Conservation (phyloP, 2,888 invertebrate species). For the Chrysina gloriosa region DNA sequence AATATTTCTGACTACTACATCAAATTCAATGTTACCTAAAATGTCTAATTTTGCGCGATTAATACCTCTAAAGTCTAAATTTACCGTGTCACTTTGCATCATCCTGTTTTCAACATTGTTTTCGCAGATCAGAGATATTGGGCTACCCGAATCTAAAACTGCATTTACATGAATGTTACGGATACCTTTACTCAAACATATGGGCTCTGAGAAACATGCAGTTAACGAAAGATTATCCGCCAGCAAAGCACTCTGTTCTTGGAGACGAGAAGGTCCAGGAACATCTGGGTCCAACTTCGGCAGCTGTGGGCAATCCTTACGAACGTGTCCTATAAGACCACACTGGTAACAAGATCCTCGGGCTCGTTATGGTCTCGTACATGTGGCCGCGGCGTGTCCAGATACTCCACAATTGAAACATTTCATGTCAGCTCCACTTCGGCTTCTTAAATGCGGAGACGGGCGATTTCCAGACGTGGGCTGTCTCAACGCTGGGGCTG, state of each 20-base stretch:
- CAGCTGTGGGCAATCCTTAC: not conserved
- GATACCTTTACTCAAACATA: not conserved
- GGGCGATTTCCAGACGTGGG: not conserved
- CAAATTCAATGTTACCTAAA: not conserved
- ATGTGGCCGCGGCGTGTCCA: not conserved
- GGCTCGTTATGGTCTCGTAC: not conserved
- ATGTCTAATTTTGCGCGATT: not conserved
- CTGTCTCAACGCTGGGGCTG: not conserved
- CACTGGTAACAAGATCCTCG: not conserved
- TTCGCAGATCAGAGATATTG: not conserved
- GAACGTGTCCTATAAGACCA: not conserved
- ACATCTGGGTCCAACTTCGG: not conserved
- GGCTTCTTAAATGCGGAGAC: not conserved
- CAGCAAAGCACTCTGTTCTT: not conserved
- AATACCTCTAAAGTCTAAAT: not conserved
- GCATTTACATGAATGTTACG: not conserved
- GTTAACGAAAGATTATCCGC: not conserved
- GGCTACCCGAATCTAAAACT: not conserved
- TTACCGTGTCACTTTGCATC: not conserved
- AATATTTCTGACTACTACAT: not conserved
- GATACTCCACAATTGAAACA: not conserved
- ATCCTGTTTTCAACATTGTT: not conserved
- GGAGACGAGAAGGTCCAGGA: not conserved
- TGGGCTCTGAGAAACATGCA: not conserved
- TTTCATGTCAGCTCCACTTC: too few species aligned